phyloP scores from a whole-genome alignment of 2,113 vertebrate genomes.

The Gymnobelideus leadbeateri region DNA sequence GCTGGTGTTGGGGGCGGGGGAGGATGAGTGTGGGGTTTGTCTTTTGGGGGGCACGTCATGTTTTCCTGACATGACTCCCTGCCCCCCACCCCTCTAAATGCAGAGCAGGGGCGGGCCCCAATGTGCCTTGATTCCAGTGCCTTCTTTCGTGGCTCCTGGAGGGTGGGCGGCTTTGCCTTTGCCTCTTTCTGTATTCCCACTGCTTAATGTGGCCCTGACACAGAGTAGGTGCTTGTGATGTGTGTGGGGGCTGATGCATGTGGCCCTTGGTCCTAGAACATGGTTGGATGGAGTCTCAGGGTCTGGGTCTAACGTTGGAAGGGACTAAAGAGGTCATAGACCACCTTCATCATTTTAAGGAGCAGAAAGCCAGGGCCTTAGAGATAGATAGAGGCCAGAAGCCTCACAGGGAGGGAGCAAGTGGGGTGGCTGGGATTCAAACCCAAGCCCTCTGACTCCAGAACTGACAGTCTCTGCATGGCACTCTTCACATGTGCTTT shows the following conservation, averaged over 20 bases:
- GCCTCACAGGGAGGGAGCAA: too few species aligned
- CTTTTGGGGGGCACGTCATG: constrained; percentile 69
- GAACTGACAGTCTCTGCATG: background rate
- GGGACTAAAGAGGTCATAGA: background rate
- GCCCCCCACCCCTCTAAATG: constrained; percentile 12
- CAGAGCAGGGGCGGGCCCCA: constrained; percentile 69
- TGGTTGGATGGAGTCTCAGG: background rate
- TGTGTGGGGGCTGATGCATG: background rate
- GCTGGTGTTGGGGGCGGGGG: background rate
- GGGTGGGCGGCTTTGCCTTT: background rate
- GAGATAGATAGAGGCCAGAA: background rate
- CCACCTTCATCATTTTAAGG: background rate
- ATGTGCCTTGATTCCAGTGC: background rate
- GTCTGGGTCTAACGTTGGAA: background rate
- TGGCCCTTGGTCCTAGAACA: background rate
- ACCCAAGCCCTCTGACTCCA: background rate
- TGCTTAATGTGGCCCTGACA: background rate
- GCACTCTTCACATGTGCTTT: too few species aligned
- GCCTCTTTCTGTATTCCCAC: background rate
- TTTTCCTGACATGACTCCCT: constrained; percentile 55
- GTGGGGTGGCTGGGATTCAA: background rate
- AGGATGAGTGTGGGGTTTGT: constrained; percentile 48
- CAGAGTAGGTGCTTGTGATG: background rate
- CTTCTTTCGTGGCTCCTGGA: background rate
- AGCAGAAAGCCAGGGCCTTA: background rate